Base-by-base conservation (phyloP, 2,113 vertebrate genomes). In the Oryzias woworae region DNA sequence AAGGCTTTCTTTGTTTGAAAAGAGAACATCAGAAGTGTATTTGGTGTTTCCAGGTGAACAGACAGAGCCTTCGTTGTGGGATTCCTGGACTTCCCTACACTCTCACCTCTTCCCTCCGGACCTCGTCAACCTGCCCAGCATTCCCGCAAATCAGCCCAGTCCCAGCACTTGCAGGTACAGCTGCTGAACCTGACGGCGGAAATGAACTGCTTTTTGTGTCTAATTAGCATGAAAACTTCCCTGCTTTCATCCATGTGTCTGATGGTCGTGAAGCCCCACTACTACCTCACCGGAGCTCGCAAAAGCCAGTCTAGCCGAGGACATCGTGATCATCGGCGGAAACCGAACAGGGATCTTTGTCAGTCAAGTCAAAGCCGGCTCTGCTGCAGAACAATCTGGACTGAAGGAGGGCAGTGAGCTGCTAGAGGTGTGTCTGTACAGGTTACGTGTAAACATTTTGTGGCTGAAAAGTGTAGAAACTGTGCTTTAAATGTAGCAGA, bases 341-440 rank as follows among this genome's bases (percentile, higher is more conserved):
- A 95, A 94, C 88, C 85, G 41, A 61, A 93, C 94, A 0, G 94
- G 94, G 61, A 87, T 95, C 26, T 94, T 94, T 7, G 88, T 96
- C 44, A 94, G 92, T 46, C 90, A 92, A 28, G 95, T 96, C 73
- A 92, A 83, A 62, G 78, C 90, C 0, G 93, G 93, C n/a, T 96
- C 96, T 0, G 78, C 7, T 0, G 94, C 91, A 0, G 94, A 96
- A 62, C 85, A 67, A 3, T 87, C 66, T 14, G 95, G 95, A 16
- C 87, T 94, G 7, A 89, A 65, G 71, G 93, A 95, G 79, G 93
- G 94, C 45, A 92, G 90, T 51, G 86, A 94, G 70, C 89, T 95
- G 20, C 81, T 94, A 66, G 92, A 96, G 95, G 95, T 97, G 58
- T 61, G 86, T 51, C 20, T 69, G 42, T 24, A 2, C 36, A 42